Conservation (phyloP, 2,113 vertebrate species). For the Periophthalmodon schlosseri region DNA sequence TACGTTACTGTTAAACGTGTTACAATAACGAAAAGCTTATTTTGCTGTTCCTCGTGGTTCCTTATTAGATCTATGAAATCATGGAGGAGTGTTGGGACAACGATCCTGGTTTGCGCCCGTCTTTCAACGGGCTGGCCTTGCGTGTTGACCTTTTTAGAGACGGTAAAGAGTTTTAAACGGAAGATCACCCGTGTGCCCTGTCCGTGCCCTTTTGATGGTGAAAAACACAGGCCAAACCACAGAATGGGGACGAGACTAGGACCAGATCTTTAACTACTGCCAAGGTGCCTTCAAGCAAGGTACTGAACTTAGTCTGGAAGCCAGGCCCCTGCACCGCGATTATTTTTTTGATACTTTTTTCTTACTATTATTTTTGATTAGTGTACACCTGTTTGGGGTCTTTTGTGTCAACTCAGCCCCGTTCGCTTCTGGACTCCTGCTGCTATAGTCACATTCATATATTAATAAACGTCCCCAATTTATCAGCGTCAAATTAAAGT, state of each 20-base stretch:
- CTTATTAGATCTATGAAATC: conserved; percentile 83
- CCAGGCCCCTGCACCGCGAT: no score
- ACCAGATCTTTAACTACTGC: conserved; percentile 48
- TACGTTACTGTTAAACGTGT: background rate
- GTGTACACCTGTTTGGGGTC: no score
- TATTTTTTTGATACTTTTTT: no score
- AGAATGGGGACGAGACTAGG: conserved; percentile 13
- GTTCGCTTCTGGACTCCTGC: no score
- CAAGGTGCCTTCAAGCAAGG: conserved; percentile 57
- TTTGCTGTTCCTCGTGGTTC: background rate
- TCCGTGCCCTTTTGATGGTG: conserved; percentile 23
- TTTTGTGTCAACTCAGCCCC: no score
- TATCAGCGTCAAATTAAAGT: no score
- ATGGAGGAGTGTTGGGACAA: conserved; percentile 96
- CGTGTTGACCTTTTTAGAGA: conserved; percentile 88
- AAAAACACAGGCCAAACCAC: conserved; percentile 23
- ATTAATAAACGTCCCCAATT: no score
- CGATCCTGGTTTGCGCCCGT: conserved; percentile 81
- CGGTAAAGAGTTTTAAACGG: conserved; percentile 69
- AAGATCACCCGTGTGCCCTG: conserved; percentile 47
- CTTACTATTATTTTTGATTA: no score
- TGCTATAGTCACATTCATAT: no score
- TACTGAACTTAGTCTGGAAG: background rate
- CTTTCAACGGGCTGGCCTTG: conserved; percentile 85
- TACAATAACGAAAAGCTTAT: background rate